Percentiles rank a stretch among this genome's conserved stretches.
Evolutionary conservation across 2,113 vertebrate species (phyloP).

Genomic region (Malurus elegans): DNA sequence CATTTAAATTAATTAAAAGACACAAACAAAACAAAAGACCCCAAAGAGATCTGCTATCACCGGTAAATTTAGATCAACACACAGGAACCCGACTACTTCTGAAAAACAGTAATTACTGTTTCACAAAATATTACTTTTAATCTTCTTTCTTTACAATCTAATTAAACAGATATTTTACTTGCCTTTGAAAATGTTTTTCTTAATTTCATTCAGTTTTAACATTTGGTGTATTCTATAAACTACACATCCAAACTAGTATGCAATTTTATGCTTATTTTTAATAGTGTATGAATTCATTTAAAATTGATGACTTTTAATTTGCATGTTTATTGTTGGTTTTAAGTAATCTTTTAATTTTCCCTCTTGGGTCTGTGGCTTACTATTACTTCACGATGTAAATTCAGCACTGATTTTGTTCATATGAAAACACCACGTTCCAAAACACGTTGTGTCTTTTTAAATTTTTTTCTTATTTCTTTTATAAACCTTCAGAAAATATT

Average conservation of each 20-base stretch:
- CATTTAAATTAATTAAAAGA: conserved; percentile 66
- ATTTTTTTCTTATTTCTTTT: background rate
- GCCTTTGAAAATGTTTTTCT: conserved; percentile 67
- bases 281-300: conserved; percentile 41
- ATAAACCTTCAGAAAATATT: background rate
- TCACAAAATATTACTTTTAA: conserved; percentile 72
- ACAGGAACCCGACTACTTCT: conserved; percentile 52
- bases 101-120: conserved; percentile 55
- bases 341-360: conserved; percentile 68
- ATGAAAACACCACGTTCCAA: background rate
- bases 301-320: conserved; percentile 43
- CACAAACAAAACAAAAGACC: conserved; percentile 61
- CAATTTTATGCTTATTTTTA: conserved; percentile 65
- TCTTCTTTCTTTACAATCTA: conserved; percentile 65
- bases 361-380: conserved; percentile 18
- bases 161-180: conserved; percentile 74
- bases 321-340: conserved; percentile 52
- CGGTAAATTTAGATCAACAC: conserved; percentile 57
- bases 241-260: conserved; percentile 33
- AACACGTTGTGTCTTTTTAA: background rate
- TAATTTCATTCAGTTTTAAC: conserved; percentile 70
- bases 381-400: conserved; percentile 15
- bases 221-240: conserved; percentile 53
- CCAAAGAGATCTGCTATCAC: conserved; percentile 65
- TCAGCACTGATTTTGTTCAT: background rate